Evolutionary conservation across 2,888 invertebrate species (phyloP), one percentile per base, ranked within the genome.

Genomic region (Drosophila hamatofila): DNA sequence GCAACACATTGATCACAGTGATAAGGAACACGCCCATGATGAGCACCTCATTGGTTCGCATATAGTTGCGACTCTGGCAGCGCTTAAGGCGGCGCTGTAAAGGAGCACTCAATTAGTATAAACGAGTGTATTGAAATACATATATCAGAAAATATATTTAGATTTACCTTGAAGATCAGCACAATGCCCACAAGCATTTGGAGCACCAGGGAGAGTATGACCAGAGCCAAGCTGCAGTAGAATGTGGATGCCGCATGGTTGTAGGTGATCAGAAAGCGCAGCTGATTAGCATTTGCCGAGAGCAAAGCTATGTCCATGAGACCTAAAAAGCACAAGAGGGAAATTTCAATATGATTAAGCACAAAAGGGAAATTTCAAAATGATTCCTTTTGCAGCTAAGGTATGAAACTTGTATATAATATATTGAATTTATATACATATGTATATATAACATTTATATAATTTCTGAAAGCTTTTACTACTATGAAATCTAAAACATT

Each of bases 271-370:
- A 96, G 91, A 85, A 95, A 96, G 56, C 95, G 94, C 58, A 96
- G 92, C 81, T 96, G 96, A 90, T 95, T 95, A 0, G 95, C 95
- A 90, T 96, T 96, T 0, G 96, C 95, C 5, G 95, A 95, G 52
- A 96, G 94, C 42, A 96, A 91, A 0, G 96, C 95, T 42, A 96
- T 94, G 82, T 96, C 96, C 95, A 96, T 95, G 94, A 96, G 95
- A 30, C 96, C 95, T 92, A 3, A 16, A 49, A 37, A 30, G 11
- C 30, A 30, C 8, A 30, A 30, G 27, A 11, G 11, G 30, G 11
- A 11, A 30, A 11, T 11, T 30, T 30, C 11, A 11, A 30, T 30
- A 30, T 8, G n/a, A n/a, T n/a, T n/a, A 37, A 30, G 11, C 30
- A 30, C 8, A 30, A 30, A 9, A 11, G 11, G 30, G 11, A 11